Conservation (phyloP, 2,888 invertebrate species). For the Erannis defoliaria region DNA sequence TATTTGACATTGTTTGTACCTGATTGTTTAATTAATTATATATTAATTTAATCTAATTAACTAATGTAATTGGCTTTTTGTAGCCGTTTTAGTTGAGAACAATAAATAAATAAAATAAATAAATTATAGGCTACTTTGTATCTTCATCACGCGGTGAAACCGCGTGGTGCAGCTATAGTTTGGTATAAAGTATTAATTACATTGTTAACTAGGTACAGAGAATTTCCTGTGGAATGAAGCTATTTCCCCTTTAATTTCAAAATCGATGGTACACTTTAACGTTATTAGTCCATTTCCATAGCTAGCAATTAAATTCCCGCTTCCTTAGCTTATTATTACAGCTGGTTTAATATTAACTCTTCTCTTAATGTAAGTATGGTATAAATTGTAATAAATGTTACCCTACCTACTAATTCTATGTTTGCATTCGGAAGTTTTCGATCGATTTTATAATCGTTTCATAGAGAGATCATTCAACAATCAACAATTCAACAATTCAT, state of each 20-base stretch:
- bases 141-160: too few relatives aligned
- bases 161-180: too few relatives aligned
- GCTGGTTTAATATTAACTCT: slow-evolving; percentile 15
- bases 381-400: neutral
- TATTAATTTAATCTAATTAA: too few relatives aligned
- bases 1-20: too few relatives aligned
- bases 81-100: too few relatives aligned
- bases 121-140: too few relatives aligned
- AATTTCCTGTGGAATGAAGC: neutral
- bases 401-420: neutral
- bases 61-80: too few relatives aligned
- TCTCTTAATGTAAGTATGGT: neutral
- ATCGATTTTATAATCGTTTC: neutral
- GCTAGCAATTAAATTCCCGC: neutral
- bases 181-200: too few relatives aligned
- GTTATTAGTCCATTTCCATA: slow-evolving; percentile 7
- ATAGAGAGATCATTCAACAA: too few relatives aligned
- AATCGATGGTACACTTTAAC: neutral
- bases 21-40: too few relatives aligned
- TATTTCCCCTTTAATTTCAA: slow-evolving; percentile 1
- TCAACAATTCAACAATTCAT: too few relatives aligned
- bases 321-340: slow-evolving; percentile 12
- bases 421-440: neutral
- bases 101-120: too few relatives aligned
- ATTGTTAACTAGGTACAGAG: neutral